Percentiles rank a stretch among this genome's conserved stretches.
phyloP scores from a whole-genome alignment of 53 echinoderm and acorn worm genomes.

The Temnopleurus reevesii region DNA sequence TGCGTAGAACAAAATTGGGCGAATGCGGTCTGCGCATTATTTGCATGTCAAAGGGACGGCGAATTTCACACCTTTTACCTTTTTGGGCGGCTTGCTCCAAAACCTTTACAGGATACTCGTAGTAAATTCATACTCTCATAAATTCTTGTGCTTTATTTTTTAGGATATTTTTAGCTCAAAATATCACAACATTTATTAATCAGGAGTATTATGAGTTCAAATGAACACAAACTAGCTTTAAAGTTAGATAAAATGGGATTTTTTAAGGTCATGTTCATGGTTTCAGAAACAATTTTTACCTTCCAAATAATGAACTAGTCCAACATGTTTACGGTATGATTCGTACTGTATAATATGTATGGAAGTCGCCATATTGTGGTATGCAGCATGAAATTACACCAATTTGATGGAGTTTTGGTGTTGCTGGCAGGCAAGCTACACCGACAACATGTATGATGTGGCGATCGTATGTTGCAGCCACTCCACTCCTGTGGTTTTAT shows the following conservation, averaged over 20 bases:
- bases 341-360: background rate
- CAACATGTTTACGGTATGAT: conserved; percentile 46
- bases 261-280: background rate
- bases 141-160: background rate
- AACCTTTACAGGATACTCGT: background rate
- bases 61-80: conserved; percentile 56
- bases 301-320: conserved; percentile 1
- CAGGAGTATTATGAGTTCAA: too few relatives aligned
- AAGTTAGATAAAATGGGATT: too few relatives aligned
- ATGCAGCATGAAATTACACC: conserved; percentile 19
- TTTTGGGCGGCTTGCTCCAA: background rate
- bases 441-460: conserved; percentile 59
- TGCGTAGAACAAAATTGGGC: conserved; percentile 26
- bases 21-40: conserved; percentile 52
- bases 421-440: conserved; percentile 52
- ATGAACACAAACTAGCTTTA: too few relatives aligned
- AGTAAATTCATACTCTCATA: background rate
- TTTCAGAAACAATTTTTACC: background rate
- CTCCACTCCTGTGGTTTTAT: conserved; percentile 52
- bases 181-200: background rate
- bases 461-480: conserved; percentile 51
- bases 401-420: conserved; percentile 36
- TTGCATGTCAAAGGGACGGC: conserved; percentile 50
- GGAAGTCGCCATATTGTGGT: conserved; percentile 57
- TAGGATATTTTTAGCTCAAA: background rate